Percentiles rank a stretch among this genome's conserved stretches.
Conservation (phyloP, 2,888 invertebrate species). For the Neoaliturus tenellus region DNA sequence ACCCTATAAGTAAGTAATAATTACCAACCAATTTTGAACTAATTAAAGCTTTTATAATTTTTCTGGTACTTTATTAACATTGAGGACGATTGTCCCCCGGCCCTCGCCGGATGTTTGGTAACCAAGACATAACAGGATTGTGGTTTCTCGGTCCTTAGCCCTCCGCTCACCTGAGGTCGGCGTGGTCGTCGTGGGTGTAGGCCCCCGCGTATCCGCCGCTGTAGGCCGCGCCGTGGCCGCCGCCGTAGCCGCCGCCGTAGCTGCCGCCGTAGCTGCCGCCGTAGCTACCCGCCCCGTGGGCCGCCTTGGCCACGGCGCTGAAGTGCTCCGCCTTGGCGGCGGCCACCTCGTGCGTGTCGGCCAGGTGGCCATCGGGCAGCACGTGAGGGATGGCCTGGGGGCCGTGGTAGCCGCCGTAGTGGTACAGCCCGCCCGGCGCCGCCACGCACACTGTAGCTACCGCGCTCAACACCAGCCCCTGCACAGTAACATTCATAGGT, state of each 20-base stretch:
- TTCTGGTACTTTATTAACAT: no score
- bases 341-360: slow-evolving; percentile 72
- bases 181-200: slow-evolving; percentile 47
- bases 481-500: no score
- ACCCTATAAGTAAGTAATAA: no score
- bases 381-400: slow-evolving; percentile 58
- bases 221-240: slow-evolving; percentile 30
- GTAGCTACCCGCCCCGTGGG: slow-evolving; percentile 55
- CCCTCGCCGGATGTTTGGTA: no score
- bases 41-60: no score
- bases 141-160: no score
- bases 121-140: no score
- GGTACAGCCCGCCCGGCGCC: slow-evolving; percentile 23
- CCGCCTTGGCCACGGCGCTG: slow-evolving; percentile 55
- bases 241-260: slow-evolving; percentile 8
- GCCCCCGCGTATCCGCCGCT: slow-evolving; percentile 39
- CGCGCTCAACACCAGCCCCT: background rate
- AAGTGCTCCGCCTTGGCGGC: slow-evolving; percentile 71
- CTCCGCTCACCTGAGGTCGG: slow-evolving; percentile 56
- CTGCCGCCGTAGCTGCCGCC: slow-evolving; percentile 45
- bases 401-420: slow-evolving; percentile 29
- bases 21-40: no score
- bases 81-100: no score
- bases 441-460: background rate
- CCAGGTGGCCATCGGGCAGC: slow-evolving; percentile 42